phyloP scores from a whole-genome alignment of 2,113 vertebrate species.

The Condylura cristata region DNA sequence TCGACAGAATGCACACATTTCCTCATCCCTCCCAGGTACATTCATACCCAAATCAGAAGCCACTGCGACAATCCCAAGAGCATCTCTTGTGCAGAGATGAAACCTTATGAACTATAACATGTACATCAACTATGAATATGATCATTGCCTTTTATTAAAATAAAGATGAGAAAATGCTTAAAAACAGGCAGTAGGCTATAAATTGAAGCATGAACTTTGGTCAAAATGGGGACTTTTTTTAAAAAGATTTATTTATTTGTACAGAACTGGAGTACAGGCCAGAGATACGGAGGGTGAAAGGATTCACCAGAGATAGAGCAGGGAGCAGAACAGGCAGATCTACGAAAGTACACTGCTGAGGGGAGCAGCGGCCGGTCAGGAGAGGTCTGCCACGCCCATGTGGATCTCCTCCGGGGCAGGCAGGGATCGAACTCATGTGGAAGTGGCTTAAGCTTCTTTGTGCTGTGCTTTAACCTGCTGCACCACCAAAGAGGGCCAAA shows the following conservation, averaged over 20 bases:
- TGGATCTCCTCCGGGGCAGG: too few relatives aligned
- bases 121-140: not conserved
- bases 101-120: not conserved
- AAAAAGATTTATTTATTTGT: not conserved
- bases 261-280: too few relatives aligned
- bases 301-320: too few relatives aligned
- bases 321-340: too few relatives aligned
- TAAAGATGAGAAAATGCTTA: not conserved
- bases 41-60: not conserved
- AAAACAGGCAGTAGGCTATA: not conserved
- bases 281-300: too few relatives aligned
- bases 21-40: not conserved
- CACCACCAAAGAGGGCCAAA: too few relatives aligned
- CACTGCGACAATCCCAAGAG: not conserved
- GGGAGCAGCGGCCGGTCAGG: too few relatives aligned
- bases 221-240: not conserved
- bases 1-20: not conserved
- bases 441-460: too few relatives aligned
- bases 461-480: too few relatives aligned
- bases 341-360: too few relatives aligned
- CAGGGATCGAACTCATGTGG: too few relatives aligned
- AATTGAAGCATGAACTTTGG: not conserved
- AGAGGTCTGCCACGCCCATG: too few relatives aligned
- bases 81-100: not conserved
- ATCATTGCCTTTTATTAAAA: conserved; percentile 20